Evolutionary conservation across 2,888 invertebrate species (phyloP).

Genomic region (Amaurobius ferox): DNA sequence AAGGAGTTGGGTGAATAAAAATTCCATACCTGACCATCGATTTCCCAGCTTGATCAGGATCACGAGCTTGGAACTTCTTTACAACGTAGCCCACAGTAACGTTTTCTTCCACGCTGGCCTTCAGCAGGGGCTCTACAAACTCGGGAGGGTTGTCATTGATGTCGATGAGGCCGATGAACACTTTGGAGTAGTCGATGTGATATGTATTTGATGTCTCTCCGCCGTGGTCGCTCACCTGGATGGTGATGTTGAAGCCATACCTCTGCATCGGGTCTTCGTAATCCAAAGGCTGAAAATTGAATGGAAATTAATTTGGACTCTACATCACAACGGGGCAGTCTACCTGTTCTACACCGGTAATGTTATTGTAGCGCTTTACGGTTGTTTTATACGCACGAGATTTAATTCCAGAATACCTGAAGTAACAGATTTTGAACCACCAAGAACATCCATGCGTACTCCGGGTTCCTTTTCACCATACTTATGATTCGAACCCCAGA

Average conservation of each 20-base stretch:
- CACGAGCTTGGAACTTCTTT: conserved; percentile 78
- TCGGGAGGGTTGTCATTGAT: conserved; percentile 96
- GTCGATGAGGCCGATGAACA: conserved; percentile 92
- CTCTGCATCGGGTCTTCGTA: conserved; percentile 96
- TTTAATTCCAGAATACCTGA: too few relatives aligned
- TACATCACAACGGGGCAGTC: too few relatives aligned
- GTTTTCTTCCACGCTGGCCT: conserved; percentile 76
- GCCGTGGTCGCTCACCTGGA: conserved; percentile 78
- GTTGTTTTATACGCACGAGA: too few relatives aligned
- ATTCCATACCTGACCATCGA: conserved; percentile 73
- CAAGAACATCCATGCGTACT: too few relatives aligned
- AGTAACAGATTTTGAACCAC: too few relatives aligned
- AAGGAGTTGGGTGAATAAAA: not conserved
- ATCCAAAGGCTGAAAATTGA: conserved; percentile 88
- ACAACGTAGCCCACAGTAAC: conserved; percentile 76
- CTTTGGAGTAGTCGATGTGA: conserved; percentile 96
- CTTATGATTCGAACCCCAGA: too few relatives aligned
- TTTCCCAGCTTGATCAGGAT: conserved; percentile 78
- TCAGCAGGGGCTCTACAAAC: conserved; percentile 88
- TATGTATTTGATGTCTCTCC: conserved; percentile 79
- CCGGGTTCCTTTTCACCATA: too few relatives aligned
- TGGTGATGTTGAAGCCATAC: conserved; percentile 94
- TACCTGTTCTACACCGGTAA: too few relatives aligned
- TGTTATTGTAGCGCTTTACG: too few relatives aligned
- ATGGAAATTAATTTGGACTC: too few relatives aligned